These are phyloP conservation scores for Silvanus unidentatus DNA, from an alignment of 2,888 invertebrate genomes.

Conservation along the genomic window DNA sequence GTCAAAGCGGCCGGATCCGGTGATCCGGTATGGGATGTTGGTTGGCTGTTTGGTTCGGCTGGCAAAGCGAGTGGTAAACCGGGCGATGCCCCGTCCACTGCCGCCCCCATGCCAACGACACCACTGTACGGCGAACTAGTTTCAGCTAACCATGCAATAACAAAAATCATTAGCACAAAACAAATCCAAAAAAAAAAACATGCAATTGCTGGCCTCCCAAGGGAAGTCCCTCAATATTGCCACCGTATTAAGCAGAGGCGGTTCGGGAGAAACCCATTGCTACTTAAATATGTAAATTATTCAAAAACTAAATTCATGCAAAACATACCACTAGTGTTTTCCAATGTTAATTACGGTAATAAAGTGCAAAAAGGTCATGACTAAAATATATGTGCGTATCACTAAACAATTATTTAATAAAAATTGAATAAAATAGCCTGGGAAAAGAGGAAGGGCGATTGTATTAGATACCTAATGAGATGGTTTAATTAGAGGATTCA, in stretches of 20 bases:
- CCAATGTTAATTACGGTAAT: neutral
- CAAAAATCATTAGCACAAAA: conserved; percentile 35
- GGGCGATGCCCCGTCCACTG: conserved; percentile 47
- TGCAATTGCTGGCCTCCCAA: too few relatives aligned
- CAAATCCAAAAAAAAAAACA: conserved; percentile 23
- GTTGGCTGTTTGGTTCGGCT: conserved; percentile 43
- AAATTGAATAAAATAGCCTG: conserved; percentile 27
- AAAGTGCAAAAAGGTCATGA: conserved; percentile 9
- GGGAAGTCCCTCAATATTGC: too few relatives aligned
- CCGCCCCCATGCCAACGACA: conserved; percentile 43
- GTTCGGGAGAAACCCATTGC: too few relatives aligned
- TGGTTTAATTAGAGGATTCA: conserved; percentile 38
- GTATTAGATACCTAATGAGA: conserved; percentile 35
- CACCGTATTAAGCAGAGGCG: too few relatives aligned
- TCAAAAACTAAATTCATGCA: neutral
- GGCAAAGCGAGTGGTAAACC: conserved; percentile 48
- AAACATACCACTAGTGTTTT: neutral
- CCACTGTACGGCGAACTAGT: conserved; percentile 48
- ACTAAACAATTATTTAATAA: conserved; percentile 7
- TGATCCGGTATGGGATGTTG: conserved; percentile 49
- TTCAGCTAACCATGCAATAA: conserved; percentile 40
- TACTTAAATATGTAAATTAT: too few relatives aligned
- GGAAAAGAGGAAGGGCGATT: conserved; percentile 39
- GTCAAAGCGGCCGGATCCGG: conserved; percentile 47
- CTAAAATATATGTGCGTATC: conserved; percentile 4